Evolutionary conservation across 2,113 vertebrate genomes (phyloP).

Genomic region (Daubentonia madagascariensis): DNA sequence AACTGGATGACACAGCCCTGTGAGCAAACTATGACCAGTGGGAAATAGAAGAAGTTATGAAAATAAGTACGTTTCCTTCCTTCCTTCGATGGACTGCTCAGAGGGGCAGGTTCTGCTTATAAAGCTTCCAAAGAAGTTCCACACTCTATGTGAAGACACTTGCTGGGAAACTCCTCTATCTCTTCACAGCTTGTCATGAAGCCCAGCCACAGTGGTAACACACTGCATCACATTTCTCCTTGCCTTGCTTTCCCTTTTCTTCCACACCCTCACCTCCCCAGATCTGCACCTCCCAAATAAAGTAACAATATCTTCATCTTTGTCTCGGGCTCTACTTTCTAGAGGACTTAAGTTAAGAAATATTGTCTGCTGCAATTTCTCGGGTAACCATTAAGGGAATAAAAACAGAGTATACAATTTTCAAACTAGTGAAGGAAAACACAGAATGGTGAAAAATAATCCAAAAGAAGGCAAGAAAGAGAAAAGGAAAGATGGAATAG

Average conservation of each 20-base stretch:
- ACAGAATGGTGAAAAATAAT: background rate
- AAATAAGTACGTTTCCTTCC: background rate
- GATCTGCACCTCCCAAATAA: background rate
- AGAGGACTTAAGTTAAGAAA: background rate
- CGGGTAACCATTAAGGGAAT: background rate
- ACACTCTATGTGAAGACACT: background rate
- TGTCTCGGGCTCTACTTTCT: background rate
- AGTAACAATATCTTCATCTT: background rate
- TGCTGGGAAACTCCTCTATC: background rate
- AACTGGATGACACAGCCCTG: background rate
- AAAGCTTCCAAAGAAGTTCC: background rate
- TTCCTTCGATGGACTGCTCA: background rate
- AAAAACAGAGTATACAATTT: conserved; percentile 25
- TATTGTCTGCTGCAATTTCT: background rate
- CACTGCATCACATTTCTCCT: background rate
- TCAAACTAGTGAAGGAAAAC: background rate
- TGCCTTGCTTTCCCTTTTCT: background rate
- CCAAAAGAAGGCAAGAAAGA: background rate
- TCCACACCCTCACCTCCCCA: background rate
- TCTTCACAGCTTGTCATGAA: background rate
- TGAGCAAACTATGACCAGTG: background rate
- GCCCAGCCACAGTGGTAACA: background rate
- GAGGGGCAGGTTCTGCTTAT: background rate
- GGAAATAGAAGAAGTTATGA: background rate
- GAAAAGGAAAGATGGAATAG: background rate